A percentile compares a stretch with the other conserved stretches of the same genome.
phyloP scores from a whole-genome alignment of 2,797 vertebrate genomes.

The Sternarchorhynchus goeldii region DNA sequence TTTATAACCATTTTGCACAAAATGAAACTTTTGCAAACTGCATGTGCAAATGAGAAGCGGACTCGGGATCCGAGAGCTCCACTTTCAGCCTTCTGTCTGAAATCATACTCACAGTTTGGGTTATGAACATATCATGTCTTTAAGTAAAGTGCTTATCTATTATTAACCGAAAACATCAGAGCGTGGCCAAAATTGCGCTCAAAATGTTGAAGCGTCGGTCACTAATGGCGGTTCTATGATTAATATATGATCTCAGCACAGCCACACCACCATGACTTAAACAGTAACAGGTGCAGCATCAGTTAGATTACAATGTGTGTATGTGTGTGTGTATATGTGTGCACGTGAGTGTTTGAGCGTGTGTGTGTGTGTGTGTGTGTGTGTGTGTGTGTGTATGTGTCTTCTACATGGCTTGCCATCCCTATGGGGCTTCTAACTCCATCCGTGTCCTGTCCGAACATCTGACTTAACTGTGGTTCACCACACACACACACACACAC shows the following conservation, averaged over 20 bases:
- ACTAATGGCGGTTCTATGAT: no score
- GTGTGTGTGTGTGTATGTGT: neutral
- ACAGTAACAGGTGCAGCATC: slow-evolving; percentile 19
- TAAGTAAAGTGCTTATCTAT: no score
- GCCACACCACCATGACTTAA: neutral
- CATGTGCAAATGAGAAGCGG: neutral
- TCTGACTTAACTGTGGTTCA: slow-evolving; percentile 14
- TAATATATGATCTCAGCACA: no score
- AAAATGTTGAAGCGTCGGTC: no score
- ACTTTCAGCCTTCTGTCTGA: no score
- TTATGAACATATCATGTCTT: no score
- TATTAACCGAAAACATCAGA: no score
- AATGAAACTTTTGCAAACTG: slow-evolving; percentile 24
- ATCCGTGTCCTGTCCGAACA: slow-evolving; percentile 59
- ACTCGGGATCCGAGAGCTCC: neutral
- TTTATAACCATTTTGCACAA: neutral
- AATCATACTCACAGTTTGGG: no score
- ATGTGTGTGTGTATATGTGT: neutral
- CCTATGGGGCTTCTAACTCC: slow-evolving; percentile 44
- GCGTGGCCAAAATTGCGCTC: no score
- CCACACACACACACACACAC: slow-evolving; percentile 16
- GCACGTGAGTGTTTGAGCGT: neutral
- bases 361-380: neutral
- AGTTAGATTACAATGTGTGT: slow-evolving; percentile 6
- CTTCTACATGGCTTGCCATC: slow-evolving; percentile 7